Evolutionary conservation across 2,797 vertebrate species (phyloP).

Genomic region (Phalloptychus januarius): DNA sequence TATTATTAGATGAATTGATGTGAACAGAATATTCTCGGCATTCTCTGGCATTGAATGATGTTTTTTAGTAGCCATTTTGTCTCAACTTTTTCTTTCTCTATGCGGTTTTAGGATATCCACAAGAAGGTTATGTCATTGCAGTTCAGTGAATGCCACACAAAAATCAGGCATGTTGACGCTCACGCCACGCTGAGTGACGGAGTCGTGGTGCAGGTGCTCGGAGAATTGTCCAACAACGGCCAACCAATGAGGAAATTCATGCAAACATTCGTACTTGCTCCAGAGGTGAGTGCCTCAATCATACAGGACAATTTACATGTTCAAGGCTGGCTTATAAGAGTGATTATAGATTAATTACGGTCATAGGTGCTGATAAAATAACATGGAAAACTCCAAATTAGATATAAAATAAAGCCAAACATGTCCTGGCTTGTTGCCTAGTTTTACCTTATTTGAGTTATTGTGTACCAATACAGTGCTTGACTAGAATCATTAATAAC

Average conservation of each 20-base stretch:
- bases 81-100: not conserved
- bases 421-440: too few species aligned
- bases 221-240: conserved; percentile 95
- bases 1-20: not conserved
- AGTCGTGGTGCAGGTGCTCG: conserved; percentile 96
- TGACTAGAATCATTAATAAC: too few species aligned
- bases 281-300: conserved; percentile 84
- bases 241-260: conserved; percentile 99
- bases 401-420: too few species aligned
- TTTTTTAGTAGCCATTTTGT: not conserved
- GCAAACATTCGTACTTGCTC: conserved; percentile 98
- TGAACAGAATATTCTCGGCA: not conserved
- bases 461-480: too few species aligned
- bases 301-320: not conserved
- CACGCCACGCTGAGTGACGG: conserved; percentile 95
- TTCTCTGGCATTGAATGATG: not conserved
- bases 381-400: too few species aligned
- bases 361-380: too few species aligned
- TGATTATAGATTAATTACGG: not conserved
- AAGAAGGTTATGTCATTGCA: conserved; percentile 99
- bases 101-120: conserved; percentile 89
- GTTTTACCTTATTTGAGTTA: too few species aligned
- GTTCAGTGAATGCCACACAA: conserved; percentile 98
- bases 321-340: not conserved
- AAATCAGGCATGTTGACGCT: conserved; percentile 97